Base-by-base conservation (phyloP, 2,797 vertebrate species). In the Aulostomus chinensis region DNA sequence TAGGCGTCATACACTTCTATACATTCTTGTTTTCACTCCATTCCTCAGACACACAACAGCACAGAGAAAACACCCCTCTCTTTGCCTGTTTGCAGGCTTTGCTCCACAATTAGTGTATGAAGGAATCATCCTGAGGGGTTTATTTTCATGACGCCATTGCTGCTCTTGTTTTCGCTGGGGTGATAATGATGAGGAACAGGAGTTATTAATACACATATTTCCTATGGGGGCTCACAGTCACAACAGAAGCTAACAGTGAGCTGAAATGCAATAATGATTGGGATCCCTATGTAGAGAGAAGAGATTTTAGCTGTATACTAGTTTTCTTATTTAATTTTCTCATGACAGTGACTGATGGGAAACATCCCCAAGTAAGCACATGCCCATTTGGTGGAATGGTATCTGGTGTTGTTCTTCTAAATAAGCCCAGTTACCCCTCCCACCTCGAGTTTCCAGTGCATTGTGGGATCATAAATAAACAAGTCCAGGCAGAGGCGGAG, bases 401-500 rank as follows among this genome's bases (percentile, higher is more conserved):
- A 77, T 79, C 72, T 81, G 67, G 76, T 76, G 78, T 73, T 81
- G 63, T 74, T 76, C 62, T 63, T 55, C 64, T 51, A 58, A 76
- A 84, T 58, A 69, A 51, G 39, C 35, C 48, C 36, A 9, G 29
- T n/a, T 2, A 42, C 25, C 31, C 60, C 21, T 9, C 36, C 33
- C 15, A 11, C 36, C 49, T 58, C 48, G 25, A 35, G 40, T 68
- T 51, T 76, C 72, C 74, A 60, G 55, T 81, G 83, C 83, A 84
- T 84, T 85, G 64, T 84, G 83, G 81, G 78, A 65, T 38, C 45
- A 70, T 68, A 77, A 80, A 78, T 70, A 87, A 82, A 83, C 74
- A 86, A 55, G 60, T 53, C 55, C 39, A 62, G 51, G 67, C 24
- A 15, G 75, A 77, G 80, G 77, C 73, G 75, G 69, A 75, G 82